These are phyloP conservation scores for Leptodirus hochenwartii DNA, from an alignment of 2,888 invertebrate species.

Conservation along the genomic window DNA sequence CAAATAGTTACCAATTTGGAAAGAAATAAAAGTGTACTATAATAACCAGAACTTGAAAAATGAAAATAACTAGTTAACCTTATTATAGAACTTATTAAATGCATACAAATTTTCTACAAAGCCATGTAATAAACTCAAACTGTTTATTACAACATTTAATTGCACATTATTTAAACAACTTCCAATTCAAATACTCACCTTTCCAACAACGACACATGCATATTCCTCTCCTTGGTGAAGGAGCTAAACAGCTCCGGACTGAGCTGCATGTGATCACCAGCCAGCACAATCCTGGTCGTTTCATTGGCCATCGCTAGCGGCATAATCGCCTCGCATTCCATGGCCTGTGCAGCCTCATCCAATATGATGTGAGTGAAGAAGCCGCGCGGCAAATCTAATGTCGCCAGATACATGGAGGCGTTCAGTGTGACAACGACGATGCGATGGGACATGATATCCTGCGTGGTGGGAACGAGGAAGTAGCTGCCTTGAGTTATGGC, in stretches of 20 bases:
- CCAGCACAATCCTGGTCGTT: conserved; percentile 56
- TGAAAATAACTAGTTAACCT: too few relatives aligned
- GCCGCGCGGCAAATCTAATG: conserved; percentile 46
- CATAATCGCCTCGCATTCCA: conserved; percentile 72
- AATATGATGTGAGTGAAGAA: conserved; percentile 65
- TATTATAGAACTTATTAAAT: too few relatives aligned
- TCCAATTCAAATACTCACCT: too few relatives aligned
- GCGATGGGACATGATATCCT: conserved; percentile 50
- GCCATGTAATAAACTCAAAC: too few relatives aligned
- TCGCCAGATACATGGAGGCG: conserved; percentile 56
- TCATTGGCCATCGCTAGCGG: conserved; percentile 55
- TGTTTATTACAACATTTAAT: too few relatives aligned
- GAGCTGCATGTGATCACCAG: conserved; percentile 75
- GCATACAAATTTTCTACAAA: too few relatives aligned
- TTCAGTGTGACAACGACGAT: conserved; percentile 65
- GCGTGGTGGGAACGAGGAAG: conserved; percentile 51
- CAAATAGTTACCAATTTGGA: too few relatives aligned
- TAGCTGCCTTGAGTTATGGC: too few relatives aligned
- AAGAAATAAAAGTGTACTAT: too few relatives aligned
- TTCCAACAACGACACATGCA: conserved; percentile 59
- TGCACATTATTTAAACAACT: too few relatives aligned
- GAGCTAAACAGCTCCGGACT: conserved; percentile 66
- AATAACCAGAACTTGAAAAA: too few relatives aligned
- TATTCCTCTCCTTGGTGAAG: conserved; percentile 47
- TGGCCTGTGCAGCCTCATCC: conserved; percentile 75